phyloP scores from a whole-genome alignment of 1,140 invertebrate species.

The Papilio aristodemus region DNA sequence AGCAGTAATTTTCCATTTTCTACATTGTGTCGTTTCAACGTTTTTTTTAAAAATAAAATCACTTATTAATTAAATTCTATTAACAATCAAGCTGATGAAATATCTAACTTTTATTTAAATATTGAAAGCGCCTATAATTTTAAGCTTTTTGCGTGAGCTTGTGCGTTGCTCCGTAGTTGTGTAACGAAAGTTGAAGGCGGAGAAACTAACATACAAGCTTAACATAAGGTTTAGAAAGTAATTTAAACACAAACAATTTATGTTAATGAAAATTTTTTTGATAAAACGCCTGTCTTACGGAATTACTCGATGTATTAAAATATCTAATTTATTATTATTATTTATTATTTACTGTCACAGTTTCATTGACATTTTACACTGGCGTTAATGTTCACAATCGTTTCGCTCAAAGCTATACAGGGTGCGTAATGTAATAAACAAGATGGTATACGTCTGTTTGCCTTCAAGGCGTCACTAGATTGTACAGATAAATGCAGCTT shows the following conservation, averaged over 20 bases:
- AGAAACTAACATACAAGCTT: background rate
- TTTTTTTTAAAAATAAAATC: too few relatives aligned
- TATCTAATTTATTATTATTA: too few relatives aligned
- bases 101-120: too few relatives aligned
- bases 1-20: too few relatives aligned
- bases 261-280: too few relatives aligned
- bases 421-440: conserved; percentile 28
- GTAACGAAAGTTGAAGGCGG: background rate
- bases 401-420: conserved; percentile 16
- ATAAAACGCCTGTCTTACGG: too few relatives aligned
- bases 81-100: too few relatives aligned
- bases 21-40: too few relatives aligned
- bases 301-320: too few relatives aligned
- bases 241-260: too few relatives aligned
- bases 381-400: conserved; percentile 32
- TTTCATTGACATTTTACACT: conserved; percentile 20
- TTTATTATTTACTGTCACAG: background rate
- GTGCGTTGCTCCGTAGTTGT: background rate
- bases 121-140: background rate
- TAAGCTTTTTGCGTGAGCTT: background rate
- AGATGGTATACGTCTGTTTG: conserved; percentile 21
- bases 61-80: too few relatives aligned
- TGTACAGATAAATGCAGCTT: conserved; percentile 14
- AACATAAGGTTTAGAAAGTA: too few relatives aligned
- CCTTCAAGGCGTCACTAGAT: conserved; percentile 28